These are phyloP conservation scores for Physocephala rufipes DNA, from an alignment of 2,888 invertebrate species.

Conservation along the genomic window DNA sequence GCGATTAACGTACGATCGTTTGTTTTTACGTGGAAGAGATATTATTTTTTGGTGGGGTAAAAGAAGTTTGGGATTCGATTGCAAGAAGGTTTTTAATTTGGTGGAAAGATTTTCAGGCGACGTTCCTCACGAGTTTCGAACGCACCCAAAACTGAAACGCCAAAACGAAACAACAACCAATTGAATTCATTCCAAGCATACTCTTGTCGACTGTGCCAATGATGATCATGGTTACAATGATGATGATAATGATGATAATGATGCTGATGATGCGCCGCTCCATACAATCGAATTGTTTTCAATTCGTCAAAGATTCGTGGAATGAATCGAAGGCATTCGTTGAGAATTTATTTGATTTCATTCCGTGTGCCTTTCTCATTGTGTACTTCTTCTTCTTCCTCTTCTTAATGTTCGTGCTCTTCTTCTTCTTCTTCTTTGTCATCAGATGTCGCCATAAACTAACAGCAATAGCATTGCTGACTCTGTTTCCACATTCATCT, in stretches of 20 bases:
- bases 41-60: background rate
- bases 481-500: constrained; percentile 56
- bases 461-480: constrained; percentile 53
- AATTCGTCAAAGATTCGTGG: constrained; percentile 31
- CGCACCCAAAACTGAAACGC: constrained; percentile 15
- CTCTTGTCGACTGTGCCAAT: background rate
- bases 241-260: background rate
- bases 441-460: too few species aligned
- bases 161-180: background rate
- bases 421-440: background rate
- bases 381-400: background rate
- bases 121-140: constrained; percentile 21
- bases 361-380: background rate
- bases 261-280: background rate
- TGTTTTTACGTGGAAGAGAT: background rate
- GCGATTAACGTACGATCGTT: background rate
- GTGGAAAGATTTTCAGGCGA: constrained; percentile 9
- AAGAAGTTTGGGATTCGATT: background rate
- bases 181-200: constrained; percentile 20
- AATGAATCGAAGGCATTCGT: constrained; percentile 25
- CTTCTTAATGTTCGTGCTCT: background rate
- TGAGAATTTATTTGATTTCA: constrained; percentile 11
- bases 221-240: background rate
- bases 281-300: constrained; percentile 31
- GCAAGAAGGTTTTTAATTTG: constrained; percentile 14